Evolutionary conservation across 2,113 vertebrate species (phyloP).

Genomic region (Pteruthius melanotis): DNA sequence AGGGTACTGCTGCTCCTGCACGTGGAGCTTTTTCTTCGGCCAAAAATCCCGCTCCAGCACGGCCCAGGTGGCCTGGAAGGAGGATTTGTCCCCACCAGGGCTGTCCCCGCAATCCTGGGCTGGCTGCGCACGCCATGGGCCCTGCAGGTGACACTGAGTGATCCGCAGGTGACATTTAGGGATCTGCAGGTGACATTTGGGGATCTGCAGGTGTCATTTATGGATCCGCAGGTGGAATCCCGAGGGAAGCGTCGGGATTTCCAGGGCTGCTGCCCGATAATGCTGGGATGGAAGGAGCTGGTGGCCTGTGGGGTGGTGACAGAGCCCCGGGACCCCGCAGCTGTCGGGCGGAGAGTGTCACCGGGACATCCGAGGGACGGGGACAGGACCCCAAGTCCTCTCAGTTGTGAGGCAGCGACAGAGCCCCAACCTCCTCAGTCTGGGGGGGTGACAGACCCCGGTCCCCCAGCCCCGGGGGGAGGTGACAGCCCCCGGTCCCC

Average conservation of each 20-base stretch:
- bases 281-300: fast-evolving
- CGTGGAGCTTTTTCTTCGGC: fast-evolving
- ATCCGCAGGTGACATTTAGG: fast-evolving
- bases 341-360: not conserved
- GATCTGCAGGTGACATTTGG: not conserved
- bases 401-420: not conserved
- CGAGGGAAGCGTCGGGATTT: fast-evolving
- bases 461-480: too few relatives aligned
- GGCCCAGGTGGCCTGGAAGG: fast-evolving
- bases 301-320: not conserved
- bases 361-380: not conserved
- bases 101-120: fast-evolving
- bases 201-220: too few relatives aligned
- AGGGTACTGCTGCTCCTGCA: constrained; percentile 30
- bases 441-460: too few relatives aligned
- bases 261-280: fast-evolving
- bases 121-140: fast-evolving
- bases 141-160: fast-evolving
- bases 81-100: fast-evolving
- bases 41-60: fast-evolving
- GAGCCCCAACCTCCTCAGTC: fast-evolving
- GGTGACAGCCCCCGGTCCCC: not conserved
- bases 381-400: not conserved
- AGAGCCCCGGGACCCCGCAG: not conserved
- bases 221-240: not conserved